Conservation (phyloP, 2,113 vertebrate species). For the Elephas maximus region DNA sequence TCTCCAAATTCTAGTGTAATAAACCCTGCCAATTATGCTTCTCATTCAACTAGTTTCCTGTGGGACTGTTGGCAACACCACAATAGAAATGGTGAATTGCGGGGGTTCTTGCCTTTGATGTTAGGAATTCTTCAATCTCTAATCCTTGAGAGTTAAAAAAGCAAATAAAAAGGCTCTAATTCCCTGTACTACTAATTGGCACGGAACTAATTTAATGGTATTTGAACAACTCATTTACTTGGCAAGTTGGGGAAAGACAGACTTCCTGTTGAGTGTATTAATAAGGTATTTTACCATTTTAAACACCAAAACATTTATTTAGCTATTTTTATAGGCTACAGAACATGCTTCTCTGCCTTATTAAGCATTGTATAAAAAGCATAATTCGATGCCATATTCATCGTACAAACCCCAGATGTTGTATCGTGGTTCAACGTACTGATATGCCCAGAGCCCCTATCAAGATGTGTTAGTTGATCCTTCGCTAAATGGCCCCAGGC, state of each 20-base stretch:
- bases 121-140: constrained; percentile 22
- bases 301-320: constrained; percentile 8
- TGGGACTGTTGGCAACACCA: not conserved
- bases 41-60: not conserved
- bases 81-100: not conserved
- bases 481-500: not conserved
- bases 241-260: not conserved
- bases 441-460: not conserved
- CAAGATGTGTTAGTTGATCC: not conserved
- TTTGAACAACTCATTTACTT: constrained; percentile 7
- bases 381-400: not conserved
- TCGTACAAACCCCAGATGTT: not conserved
- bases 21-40: not conserved
- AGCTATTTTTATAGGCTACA: not conserved
- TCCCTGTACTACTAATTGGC: not conserved
- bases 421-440: not conserved
- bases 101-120: not conserved
- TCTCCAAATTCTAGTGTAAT: not conserved
- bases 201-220: constrained; percentile 31
- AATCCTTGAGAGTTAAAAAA: not conserved
- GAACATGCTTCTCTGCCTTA: not conserved
- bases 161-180: not conserved
- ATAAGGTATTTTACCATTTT: not conserved
- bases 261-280: not conserved
- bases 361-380: constrained; percentile 18